A percentile compares a stretch with the other conserved stretches of the same genome.
Evolutionary conservation across 2,797 vertebrate genomes (phyloP).

Genomic region (Gambusia yucatana): DNA sequence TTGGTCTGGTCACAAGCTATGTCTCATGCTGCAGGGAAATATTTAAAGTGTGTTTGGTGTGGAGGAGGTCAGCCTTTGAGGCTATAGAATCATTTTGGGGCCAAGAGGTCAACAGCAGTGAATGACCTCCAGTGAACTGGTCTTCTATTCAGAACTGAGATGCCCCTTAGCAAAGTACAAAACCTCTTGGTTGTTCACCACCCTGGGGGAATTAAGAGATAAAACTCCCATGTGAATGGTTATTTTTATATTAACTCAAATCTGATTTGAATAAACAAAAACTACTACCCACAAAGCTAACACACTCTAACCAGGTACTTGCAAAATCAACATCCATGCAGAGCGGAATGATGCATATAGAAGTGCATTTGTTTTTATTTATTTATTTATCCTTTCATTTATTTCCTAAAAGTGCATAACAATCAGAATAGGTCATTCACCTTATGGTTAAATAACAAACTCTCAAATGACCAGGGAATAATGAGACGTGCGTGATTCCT

Average conservation of each 20-base stretch:
- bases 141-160: neutral
- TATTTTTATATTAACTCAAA: neutral
- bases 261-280: neutral
- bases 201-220: neutral
- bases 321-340: neutral
- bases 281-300: neutral
- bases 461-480: constrained; percentile 29
- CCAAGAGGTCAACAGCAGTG: neutral
- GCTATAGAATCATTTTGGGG: neutral
- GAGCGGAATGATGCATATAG: neutral
- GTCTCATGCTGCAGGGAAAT: neutral
- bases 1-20: neutral
- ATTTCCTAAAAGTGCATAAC: neutral
- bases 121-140: neutral
- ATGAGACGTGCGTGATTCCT: constrained; percentile 16
- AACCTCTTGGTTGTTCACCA: neutral
- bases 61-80: neutral
- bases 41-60: neutral
- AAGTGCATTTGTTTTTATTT: neutral
- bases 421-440: neutral
- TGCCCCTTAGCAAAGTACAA: neutral
- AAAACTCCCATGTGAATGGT: neutral
- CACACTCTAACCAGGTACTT: neutral
- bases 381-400: neutral
- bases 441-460: constrained; percentile 1